These are phyloP conservation scores for Frankliniella intonsa DNA, from an alignment of 2,888 invertebrate species.

Conservation along the genomic window DNA sequence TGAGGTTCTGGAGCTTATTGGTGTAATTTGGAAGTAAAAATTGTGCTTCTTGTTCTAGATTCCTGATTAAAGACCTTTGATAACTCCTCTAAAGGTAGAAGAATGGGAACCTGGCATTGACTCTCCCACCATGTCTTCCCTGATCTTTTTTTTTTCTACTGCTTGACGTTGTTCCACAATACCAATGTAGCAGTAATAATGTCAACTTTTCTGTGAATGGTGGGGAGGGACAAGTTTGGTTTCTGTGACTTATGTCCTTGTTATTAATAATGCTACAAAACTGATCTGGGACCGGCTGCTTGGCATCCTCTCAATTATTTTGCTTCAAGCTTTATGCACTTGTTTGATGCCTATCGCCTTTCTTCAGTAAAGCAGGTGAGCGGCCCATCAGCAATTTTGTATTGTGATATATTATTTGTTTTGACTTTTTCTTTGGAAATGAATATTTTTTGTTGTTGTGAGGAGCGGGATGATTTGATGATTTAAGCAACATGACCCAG, in stretches of 20 bases:
- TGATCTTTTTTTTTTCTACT: no score
- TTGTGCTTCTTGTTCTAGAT: no score
- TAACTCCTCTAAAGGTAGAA: no score
- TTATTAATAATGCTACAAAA: not conserved
- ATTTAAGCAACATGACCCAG: not conserved
- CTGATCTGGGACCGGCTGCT: not conserved
- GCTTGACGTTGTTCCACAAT: no score
- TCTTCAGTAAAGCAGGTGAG: not conserved
- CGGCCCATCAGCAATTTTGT: constrained; percentile 3
- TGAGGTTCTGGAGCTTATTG: not conserved
- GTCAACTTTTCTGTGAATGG: no score
- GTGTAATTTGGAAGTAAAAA: not conserved
- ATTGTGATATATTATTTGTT: constrained; percentile 19
- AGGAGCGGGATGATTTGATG: not conserved
- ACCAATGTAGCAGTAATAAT: no score
- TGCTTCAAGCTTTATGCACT: not conserved
- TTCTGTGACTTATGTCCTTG: constrained; percentile 3
- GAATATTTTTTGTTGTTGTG: not conserved
- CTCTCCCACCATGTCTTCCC: no score
- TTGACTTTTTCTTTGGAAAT: not conserved
- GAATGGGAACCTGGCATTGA: no score
- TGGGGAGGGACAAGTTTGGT: not conserved
- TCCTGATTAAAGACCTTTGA: no score
- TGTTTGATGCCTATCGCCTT: not conserved
- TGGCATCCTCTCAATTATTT: not conserved